Base-by-base conservation (phyloP, 2,797 vertebrate genomes). In the Sebastes taczanowskii region DNA sequence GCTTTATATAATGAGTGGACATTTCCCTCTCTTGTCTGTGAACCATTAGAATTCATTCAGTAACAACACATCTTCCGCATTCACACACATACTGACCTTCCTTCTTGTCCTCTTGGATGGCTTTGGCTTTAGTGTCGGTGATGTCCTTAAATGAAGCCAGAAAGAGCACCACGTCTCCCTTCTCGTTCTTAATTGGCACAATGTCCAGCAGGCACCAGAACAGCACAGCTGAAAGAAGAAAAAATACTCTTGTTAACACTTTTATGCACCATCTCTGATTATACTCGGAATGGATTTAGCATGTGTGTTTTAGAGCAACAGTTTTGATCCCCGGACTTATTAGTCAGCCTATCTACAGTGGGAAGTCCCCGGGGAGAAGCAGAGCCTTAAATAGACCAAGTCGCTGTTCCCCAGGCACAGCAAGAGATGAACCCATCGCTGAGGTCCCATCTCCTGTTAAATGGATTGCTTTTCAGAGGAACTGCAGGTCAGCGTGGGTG, bases 151-250 rank as follows among this genome's bases (percentile, higher is more conserved):
- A 99, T 42, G 98, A 99, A 61, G 98, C 96, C 94, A 99, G 96
- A 90, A 99, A 99, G 62, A 99, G 97, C 49, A 99, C 98, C 89
- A 99, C 98, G 20, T 99, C 98, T 81, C 98, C 97, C 92, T 99
- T 99, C 90, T 99, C 98, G 66, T 99, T 99, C 94, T 99, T 99
- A 95, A 99, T 99, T 77, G 98, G 98, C 87, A 99, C 98, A 81
- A 99, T 97, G 90, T 99, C 98, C 95, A 99, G 87, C 66, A 99
- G 96, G 94, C 98, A 99, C 98, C 98, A 99, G 94, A 99, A 99
- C 77, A 97, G 95, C 91, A 95, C 95, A 68, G 95, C 98, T 99
- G 94, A 68, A 86, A 92, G 22, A 61, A 13, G 60, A 74, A 23
- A 11, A 22, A 84, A 86, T 42, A 84, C n/a, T 58, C 55, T 38